These are phyloP conservation scores for Carterocephalus palaemon DNA, from an alignment of 2,888 invertebrate species.

Conservation along the genomic window DNA sequence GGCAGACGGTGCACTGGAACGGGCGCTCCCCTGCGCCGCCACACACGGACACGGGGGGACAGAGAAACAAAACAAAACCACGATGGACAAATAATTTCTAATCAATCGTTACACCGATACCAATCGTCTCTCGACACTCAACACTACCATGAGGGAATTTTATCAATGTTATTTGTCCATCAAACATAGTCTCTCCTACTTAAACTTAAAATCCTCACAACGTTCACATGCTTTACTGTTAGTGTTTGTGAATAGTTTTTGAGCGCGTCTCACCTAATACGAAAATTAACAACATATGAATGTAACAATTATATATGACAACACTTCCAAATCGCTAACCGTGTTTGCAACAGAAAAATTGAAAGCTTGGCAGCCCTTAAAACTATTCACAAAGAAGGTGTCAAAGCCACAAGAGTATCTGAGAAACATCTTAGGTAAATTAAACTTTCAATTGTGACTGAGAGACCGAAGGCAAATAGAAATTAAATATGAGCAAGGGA, in stretches of 20 bases:
- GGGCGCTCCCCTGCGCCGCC: conserved; percentile 79
- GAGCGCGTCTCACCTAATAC: conserved; percentile 68
- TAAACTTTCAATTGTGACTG: conserved; percentile 60
- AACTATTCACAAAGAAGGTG: conserved; percentile 77
- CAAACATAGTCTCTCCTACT: conserved; percentile 68
- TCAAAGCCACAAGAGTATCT: conserved; percentile 68
- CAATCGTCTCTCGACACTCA: conserved; percentile 26
- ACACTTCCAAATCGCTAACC: conserved; percentile 60
- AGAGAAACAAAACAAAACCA: conserved; percentile 79
- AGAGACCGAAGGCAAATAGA: conserved; percentile 66
- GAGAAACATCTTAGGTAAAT: conserved; percentile 34
- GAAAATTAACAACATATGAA: conserved; percentile 29
- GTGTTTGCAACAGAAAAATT: conserved; percentile 26
- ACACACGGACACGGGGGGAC: conserved; percentile 65
- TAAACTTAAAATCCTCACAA: conserved; percentile 65
- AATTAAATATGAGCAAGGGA: conserved; percentile 68
- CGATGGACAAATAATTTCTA: conserved; percentile 75
- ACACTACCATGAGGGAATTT: conserved; percentile 71
- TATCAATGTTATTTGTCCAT: conserved; percentile 73
- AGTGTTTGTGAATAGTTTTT: conserved; percentile 80
- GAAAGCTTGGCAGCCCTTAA: conserved; percentile 64
- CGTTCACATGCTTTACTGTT: conserved; percentile 75
- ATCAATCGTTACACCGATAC: conserved; percentile 35
- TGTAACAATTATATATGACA: conserved; percentile 28
- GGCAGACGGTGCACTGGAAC: conserved; percentile 81